Evolutionary conservation across 2,113 vertebrate species (phyloP).

Genomic region (Mesoclemmys tuberculata): DNA sequence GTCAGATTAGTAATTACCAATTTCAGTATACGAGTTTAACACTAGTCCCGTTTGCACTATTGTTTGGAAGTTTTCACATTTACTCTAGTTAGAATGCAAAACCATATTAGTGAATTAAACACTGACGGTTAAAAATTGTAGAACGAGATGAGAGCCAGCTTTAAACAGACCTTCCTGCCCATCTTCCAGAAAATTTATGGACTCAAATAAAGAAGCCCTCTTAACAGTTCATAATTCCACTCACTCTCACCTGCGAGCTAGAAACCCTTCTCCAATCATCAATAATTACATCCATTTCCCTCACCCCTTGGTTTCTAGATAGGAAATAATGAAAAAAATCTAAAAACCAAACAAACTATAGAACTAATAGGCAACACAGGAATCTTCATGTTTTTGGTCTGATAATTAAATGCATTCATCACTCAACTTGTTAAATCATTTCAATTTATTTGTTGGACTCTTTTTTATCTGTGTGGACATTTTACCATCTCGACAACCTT

Average conservation of each 20-base stretch:
- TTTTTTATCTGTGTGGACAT: not conserved
- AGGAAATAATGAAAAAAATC: not conserved
- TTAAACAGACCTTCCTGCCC: not conserved
- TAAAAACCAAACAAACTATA: not conserved
- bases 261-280: not conserved
- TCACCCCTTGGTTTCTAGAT: not conserved
- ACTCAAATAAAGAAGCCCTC: not conserved
- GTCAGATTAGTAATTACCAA: not conserved
- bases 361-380: not conserved
- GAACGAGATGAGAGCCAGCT: not conserved
- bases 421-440: not conserved
- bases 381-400: not conserved
- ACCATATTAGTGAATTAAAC: not conserved
- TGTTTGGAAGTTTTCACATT: not conserved
- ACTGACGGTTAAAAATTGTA: not conserved
- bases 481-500: not conserved
- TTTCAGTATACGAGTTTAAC: not conserved
- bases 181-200: not conserved
- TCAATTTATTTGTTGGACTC: not conserved
- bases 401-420: not conserved
- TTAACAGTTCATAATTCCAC: not conserved
- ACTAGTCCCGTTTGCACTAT: not conserved
- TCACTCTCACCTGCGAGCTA: not conserved
- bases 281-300: not conserved
- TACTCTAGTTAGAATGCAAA: not conserved